Base-by-base conservation (phyloP, 2,113 vertebrate species). In the Ceuthmochares aereus region DNA sequence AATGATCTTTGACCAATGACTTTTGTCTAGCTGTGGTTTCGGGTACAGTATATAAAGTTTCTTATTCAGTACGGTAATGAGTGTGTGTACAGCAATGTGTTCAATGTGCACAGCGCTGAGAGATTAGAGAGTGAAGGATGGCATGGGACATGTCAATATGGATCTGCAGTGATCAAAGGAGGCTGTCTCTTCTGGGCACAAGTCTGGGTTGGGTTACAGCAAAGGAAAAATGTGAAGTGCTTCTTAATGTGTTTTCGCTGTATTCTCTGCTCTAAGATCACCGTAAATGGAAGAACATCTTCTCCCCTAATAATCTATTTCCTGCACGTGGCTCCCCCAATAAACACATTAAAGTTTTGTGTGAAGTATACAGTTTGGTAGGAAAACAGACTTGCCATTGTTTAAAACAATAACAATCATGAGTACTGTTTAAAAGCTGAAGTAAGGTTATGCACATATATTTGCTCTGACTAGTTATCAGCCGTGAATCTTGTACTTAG, bases 101-200 rank as follows among this genome's bases (percentile, higher is more conserved):
- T 96, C 94, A 95, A 91, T 82, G 95, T 91, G 93, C 92, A 84
- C 90, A 72, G 92, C 52, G 83, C 93, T 80, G 95, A 88, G 96
- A 96, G 96, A 97, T 97, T 97, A 97, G 95, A 96, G 95, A 96
- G 89, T 70, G 93, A 95, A 93, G 95, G 92, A 95, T 96, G 95
- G 95, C 93, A 96, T 97, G 96, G 96, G 96, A 97, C 95, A 91
- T 94, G 97, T 97, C 97, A 96, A 93, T 96, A 97, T 90, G 95
- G 96, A 97, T 97, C 96, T 96, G 91, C 81, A 72, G 20, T 96
- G 97, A 97, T 97, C 97, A 97, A 97, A 97, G 96, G 87, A 96
- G 78, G 58, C 79, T 84, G 89, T 77, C 96, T 96, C 94, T 96
- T 90, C 94, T 95, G 97, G 95, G 95, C 80, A 83, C 87, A 95